Percentiles rank a stretch among this genome's conserved stretches.
Conservation (phyloP, 1,140 invertebrate species). For the Muscidifurax raptorellus region DNA sequence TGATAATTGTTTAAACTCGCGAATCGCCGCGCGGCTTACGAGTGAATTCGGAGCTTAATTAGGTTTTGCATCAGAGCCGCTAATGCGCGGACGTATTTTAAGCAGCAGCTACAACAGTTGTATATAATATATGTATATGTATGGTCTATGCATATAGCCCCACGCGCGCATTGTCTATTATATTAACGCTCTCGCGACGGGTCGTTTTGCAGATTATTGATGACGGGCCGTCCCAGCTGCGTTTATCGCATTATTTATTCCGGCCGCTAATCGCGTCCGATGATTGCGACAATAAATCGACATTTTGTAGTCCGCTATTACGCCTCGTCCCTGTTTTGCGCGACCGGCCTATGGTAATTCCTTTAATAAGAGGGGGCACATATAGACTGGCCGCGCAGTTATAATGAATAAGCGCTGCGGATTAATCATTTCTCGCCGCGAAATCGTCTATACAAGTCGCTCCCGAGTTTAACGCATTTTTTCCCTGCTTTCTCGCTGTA, state of each 20-base stretch:
- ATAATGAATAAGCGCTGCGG: constrained; percentile 23
- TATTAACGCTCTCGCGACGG: neutral
- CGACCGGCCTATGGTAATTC: constrained; percentile 33
- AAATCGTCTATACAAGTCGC: neutral
- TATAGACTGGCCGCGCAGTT: too few species aligned
- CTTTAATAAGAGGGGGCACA: constrained; percentile 4
- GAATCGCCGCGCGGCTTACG: too few species aligned
- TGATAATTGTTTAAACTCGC: neutral
- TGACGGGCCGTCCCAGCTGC: constrained; percentile 5
- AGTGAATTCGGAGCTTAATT: neutral
- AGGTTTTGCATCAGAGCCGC: neutral
- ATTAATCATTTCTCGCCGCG: constrained; percentile 20
- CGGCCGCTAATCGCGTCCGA: constrained; percentile 20
- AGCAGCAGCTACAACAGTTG: neutral
- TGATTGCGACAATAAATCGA: constrained; percentile 41
- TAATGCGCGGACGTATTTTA: neutral
- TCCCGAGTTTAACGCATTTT: neutral
- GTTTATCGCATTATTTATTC: constrained; percentile 44
- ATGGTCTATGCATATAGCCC: too few species aligned
- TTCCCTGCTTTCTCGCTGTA: neutral
- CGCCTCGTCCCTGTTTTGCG: neutral
- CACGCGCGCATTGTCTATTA: constrained; percentile 20
- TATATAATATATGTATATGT: too few species aligned
- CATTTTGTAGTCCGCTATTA: constrained; percentile 40
- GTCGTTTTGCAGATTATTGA: constrained; percentile 42